Evolutionary conservation across 2,797 vertebrate genomes (phyloP).

Genomic region (Phrynocephalus guinanensis): DNA sequence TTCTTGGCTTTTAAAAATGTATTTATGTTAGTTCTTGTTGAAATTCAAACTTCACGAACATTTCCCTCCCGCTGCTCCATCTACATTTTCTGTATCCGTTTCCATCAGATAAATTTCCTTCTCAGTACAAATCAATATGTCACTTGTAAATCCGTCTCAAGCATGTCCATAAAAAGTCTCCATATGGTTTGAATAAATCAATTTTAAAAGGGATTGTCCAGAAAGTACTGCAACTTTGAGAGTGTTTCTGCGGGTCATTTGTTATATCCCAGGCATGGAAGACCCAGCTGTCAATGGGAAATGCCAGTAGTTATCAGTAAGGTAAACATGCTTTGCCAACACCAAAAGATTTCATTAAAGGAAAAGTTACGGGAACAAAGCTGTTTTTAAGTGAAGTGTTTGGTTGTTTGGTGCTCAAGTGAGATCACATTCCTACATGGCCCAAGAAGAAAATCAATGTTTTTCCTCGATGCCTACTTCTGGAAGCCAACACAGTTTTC

Average conservation of each 20-base stretch:
- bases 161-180: slow-evolving; percentile 35
- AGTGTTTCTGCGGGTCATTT: slow-evolving; percentile 10
- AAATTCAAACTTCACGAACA: slow-evolving; percentile 14
- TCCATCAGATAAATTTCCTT: slow-evolving; percentile 22
- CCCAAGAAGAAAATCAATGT: not conserved
- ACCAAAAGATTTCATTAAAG: slow-evolving; percentile 37
- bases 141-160: slow-evolving; percentile 29
- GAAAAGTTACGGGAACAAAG: slow-evolving; percentile 51
- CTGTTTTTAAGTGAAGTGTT: slow-evolving; percentile 50
- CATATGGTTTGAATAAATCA: slow-evolving; percentile 34
- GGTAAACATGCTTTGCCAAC: slow-evolving; percentile 40
- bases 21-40: not conserved
- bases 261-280: slow-evolving; percentile 1
- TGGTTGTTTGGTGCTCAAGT: slow-evolving; percentile 45
- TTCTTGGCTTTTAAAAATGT: rapidly evolving
- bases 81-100: slow-evolving; percentile 6
- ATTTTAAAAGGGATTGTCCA: slow-evolving; percentile 27
- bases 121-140: slow-evolving; percentile 33
- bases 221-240: not conserved
- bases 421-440: slow-evolving; percentile 25
- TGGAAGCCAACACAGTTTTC: not conserved
- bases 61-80: not conserved
- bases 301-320: slow-evolving; percentile 34
- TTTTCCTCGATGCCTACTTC: slow-evolving; percentile 11
- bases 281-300: slow-evolving; percentile 33